Percentiles rank a stretch among this genome's conserved stretches.
Conservation (phyloP, 2,797 vertebrate species). For the Gouania willdenowi region DNA sequence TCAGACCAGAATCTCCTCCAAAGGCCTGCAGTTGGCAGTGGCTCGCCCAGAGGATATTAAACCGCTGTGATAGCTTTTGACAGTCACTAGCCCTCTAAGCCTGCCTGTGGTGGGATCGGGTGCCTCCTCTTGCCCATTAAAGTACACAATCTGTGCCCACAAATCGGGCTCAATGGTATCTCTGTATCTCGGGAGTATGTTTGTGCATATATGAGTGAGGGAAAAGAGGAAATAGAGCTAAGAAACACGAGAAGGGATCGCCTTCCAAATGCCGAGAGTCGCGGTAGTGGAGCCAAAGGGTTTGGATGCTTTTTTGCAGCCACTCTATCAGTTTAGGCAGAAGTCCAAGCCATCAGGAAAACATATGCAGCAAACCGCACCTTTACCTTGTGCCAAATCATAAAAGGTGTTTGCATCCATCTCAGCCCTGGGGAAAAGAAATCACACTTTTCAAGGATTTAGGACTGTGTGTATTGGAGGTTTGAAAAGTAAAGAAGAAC, state of each 20-base stretch:
- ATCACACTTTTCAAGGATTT: slow-evolving; percentile 51
- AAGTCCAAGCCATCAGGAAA: slow-evolving; percentile 45
- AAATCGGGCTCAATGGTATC: slow-evolving; percentile 69
- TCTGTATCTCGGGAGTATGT: slow-evolving; percentile 63
- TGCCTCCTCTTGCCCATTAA: slow-evolving; percentile 69
- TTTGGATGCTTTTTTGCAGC: slow-evolving; percentile 49
- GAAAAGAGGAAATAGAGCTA: slow-evolving; percentile 38
- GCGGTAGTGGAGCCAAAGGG: slow-evolving; percentile 41
- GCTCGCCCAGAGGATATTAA: slow-evolving; percentile 64
- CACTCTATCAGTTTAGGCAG: slow-evolving; percentile 52
- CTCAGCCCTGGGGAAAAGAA: slow-evolving; percentile 48
- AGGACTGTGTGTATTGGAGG: slow-evolving; percentile 30
- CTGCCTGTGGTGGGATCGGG: slow-evolving; percentile 65
- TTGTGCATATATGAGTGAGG: slow-evolving; percentile 46
- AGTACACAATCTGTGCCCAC: slow-evolving; percentile 70
- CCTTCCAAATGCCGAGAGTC: slow-evolving; percentile 39
- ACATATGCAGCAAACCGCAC: slow-evolving; percentile 44
- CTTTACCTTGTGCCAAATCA: slow-evolving; percentile 42
- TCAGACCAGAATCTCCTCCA: slow-evolving; percentile 54
- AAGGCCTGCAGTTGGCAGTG: slow-evolving; percentile 37
- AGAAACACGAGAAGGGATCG: slow-evolving; percentile 23
- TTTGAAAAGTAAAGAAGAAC: not conserved
- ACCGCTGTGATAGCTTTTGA: slow-evolving; percentile 72
- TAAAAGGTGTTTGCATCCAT: slow-evolving; percentile 66
- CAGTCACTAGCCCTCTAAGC: slow-evolving; percentile 64